These are phyloP conservation scores for Rhea americana DNA, from an alignment of 2,113 vertebrate species.

Conservation along the genomic window DNA sequence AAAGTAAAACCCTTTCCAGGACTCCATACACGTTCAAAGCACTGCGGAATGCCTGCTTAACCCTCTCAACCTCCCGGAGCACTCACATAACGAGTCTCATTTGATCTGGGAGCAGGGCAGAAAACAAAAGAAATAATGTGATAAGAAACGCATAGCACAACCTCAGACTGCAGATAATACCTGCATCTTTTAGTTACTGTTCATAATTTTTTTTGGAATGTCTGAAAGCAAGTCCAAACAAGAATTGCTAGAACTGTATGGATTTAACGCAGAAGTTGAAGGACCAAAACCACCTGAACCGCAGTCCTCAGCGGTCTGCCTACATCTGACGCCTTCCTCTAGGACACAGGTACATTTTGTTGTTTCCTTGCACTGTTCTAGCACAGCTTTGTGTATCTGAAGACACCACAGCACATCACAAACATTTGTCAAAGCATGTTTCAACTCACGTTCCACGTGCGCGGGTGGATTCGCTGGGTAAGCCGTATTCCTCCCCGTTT, in stretches of 20 bases:
- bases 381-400: rapidly evolving
- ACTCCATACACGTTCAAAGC: not conserved
- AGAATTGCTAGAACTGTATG: not conserved
- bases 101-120: not conserved
- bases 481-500: not conserved
- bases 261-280: not conserved
- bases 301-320: not conserved
- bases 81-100: not conserved
- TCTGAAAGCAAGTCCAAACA: not conserved
- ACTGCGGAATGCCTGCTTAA: not conserved
- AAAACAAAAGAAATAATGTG: not conserved
- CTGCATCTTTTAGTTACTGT: not conserved
- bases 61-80: not conserved
- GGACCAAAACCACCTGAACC: not conserved
- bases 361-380: not conserved
- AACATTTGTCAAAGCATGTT: not conserved
- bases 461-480: not conserved
- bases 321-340: not conserved
- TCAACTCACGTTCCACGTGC: not conserved
- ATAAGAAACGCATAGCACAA: not conserved
- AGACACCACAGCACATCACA: not conserved
- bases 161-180: not conserved
- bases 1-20: not conserved
- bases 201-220: not conserved
- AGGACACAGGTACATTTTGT: not conserved